Evolutionary conservation across 2,113 vertebrate genomes (phyloP), one percentile per base, ranked within the genome.

Genomic region (Vimba vimba): DNA sequence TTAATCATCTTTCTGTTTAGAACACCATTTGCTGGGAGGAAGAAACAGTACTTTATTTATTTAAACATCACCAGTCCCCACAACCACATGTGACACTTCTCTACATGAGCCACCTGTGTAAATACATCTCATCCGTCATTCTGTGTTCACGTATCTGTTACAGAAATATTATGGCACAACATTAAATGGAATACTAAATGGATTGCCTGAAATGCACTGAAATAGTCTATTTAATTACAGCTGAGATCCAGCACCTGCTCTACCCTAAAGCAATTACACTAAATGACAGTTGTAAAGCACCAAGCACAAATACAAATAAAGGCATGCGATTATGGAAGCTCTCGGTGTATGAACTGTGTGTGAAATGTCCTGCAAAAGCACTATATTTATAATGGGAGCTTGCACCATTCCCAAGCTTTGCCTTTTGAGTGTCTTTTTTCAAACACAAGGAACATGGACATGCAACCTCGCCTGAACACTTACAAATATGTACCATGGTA

Each of bases 231-330:
- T 45, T 47, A 27, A 64, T 66, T 81, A 66, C 13, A 25, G 77
- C 77, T 25, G 59, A 27, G 79, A 47, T 45, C n/a, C 39, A 47
- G 59, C 79, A 64, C 73, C 73, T 75, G 43, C 59, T 80, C 78
- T 13, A 19, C 17, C 1, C 59, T 66, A 6, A 64, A 64, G 78
- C 78, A 64, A 19, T 64, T 80, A 45, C 39, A 21, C 19, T 19
- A 33, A 62, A 62, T 10, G 39, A 23, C 36, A 43, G 13, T 25
- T 25, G 59, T 25, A 27, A 52, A 76, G 23, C 45, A 50, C 45
- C 60, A 13, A 50, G 45, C n/a, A 64, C 27, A 81, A 47, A 81
- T 64, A 64, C 39, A 43, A 64, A 64, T 80, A 80, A 45, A 64
- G 1, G 23, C 36, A 80, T 19, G 15, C 0, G 36, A 47, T 64